A percentile compares a stretch with the other conserved stretches of the same genome.
Evolutionary conservation across 2,888 invertebrate genomes (phyloP).

Genomic region (Hermaeophaga mercurialis): DNA sequence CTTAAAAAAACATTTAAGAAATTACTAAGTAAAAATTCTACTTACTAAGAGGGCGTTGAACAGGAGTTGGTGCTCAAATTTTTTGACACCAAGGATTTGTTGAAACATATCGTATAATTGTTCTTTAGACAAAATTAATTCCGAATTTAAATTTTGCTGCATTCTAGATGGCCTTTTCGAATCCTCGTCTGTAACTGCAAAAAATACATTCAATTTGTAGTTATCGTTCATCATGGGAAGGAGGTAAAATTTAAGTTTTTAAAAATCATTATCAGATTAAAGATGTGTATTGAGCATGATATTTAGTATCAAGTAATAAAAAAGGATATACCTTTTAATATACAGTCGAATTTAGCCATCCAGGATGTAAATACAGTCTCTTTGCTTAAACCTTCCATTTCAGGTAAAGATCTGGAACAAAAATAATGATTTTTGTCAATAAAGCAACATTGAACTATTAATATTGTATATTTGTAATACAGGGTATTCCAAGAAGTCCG

Average conservation of each 20-base stretch:
- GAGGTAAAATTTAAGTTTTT: too few species aligned
- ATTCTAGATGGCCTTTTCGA: slow-evolving; percentile 84
- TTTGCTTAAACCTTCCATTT: slow-evolving; percentile 99
- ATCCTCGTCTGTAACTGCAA: slow-evolving; percentile 75
- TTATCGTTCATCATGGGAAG: too few species aligned
- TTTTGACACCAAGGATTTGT: slow-evolving; percentile 97
- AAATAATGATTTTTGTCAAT: too few species aligned
- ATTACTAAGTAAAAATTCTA: too few species aligned
- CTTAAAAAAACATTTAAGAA: too few species aligned
- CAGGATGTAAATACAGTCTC: slow-evolving; percentile 98
- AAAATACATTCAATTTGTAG: too few species aligned
- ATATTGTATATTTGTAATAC: too few species aligned
- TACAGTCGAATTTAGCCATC: slow-evolving; percentile 99
- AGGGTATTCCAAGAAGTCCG: too few species aligned
- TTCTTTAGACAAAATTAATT: slow-evolving; percentile 96
- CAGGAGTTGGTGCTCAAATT: slow-evolving; percentile 98
- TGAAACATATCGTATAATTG: slow-evolving; percentile 99
- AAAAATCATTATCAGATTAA: too few species aligned
- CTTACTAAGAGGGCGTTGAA: slow-evolving; percentile 95
- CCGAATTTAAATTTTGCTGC: slow-evolving; percentile 90
- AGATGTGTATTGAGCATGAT: neutral
- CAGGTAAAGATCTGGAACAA: slow-evolving; percentile 84
- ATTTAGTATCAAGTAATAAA: neutral
- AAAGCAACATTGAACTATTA: too few species aligned
- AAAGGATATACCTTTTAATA: slow-evolving; percentile 75